Percentiles rank a stretch among this genome's conserved stretches.
Conservation (phyloP, 2,888 invertebrate genomes). For the Ophioninae sp. region DNA sequence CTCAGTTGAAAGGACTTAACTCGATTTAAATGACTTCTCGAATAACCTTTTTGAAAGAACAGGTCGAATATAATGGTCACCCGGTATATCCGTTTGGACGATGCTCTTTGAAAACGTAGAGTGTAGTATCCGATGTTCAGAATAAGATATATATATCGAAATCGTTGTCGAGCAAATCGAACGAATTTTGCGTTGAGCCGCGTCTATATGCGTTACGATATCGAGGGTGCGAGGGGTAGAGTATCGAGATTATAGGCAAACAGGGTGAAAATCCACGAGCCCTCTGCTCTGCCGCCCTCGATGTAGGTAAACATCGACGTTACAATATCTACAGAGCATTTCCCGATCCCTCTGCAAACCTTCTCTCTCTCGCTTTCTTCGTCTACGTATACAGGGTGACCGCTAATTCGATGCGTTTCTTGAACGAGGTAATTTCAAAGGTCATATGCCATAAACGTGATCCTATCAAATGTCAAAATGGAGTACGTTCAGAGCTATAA, state of each 20-base stretch:
- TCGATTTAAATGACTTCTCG: no score
- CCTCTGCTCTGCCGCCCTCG: slow-evolving; percentile 41
- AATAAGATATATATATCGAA: slow-evolving; percentile 6
- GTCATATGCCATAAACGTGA: no score
- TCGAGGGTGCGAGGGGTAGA: neutral
- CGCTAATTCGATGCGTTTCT: no score
- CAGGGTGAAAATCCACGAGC: slow-evolving; percentile 59
- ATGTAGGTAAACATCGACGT: slow-evolving; percentile 54
- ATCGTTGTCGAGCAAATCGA: slow-evolving; percentile 55
- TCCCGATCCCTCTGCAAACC: slow-evolving; percentile 24
- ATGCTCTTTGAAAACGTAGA: slow-evolving; percentile 17
- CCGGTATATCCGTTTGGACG: neutral
- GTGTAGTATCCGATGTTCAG: slow-evolving; percentile 21
- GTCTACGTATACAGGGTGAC: neutral
- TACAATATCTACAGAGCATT: slow-evolving; percentile 44
- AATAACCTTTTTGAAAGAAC: no score
- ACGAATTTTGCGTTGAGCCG: slow-evolving; percentile 47
- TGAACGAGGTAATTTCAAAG: no score
- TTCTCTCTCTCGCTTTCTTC: slow-evolving; percentile 1
- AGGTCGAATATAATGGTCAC: no score
- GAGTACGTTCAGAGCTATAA: no score
- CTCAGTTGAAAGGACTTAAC: no score
- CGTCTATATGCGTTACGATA: slow-evolving; percentile 15
- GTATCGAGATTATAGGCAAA: slow-evolving; percentile 57
- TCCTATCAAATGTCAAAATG: no score